phyloP scores from a whole-genome alignment of 2,113 vertebrate species.

The Podarcis raffonei region DNA sequence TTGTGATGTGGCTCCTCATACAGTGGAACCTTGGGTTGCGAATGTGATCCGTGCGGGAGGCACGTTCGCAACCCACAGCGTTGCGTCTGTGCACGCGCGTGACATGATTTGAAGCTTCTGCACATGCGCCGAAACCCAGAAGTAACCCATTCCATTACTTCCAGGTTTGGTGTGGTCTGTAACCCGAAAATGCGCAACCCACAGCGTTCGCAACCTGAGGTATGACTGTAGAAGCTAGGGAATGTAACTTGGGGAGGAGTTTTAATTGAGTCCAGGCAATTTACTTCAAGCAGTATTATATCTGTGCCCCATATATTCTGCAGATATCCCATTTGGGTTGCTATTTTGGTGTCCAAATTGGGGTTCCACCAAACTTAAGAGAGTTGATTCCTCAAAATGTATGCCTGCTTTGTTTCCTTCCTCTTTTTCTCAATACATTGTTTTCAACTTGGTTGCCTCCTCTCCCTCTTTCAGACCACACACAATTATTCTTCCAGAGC shows the following conservation, averaged over 20 bases:
- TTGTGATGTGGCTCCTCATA: not conserved
- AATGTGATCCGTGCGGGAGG: too few relatives aligned
- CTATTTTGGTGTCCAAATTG: not conserved
- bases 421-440: not conserved
- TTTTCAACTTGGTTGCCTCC: not conserved
- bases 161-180: too few relatives aligned
- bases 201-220: too few relatives aligned
- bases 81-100: too few relatives aligned
- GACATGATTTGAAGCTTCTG: too few relatives aligned
- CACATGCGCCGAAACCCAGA: too few relatives aligned
- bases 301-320: not conserved
- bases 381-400: not conserved
- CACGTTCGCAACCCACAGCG: too few relatives aligned
- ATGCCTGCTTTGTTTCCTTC: not conserved
- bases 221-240: not conserved
- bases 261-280: not conserved
- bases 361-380: too few relatives aligned
- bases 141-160: too few relatives aligned
- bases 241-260: not conserved
- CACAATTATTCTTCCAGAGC: conserved; percentile 40
- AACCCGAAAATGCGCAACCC: too few relatives aligned
- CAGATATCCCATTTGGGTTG: too few relatives aligned
- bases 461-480: not conserved
- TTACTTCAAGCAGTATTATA: not conserved
- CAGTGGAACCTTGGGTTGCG: too few relatives aligned